These are phyloP conservation scores for Macrotrachela quadricornifera DNA, from an alignment of 1,140 invertebrate genomes.

Conservation along the genomic window DNA sequence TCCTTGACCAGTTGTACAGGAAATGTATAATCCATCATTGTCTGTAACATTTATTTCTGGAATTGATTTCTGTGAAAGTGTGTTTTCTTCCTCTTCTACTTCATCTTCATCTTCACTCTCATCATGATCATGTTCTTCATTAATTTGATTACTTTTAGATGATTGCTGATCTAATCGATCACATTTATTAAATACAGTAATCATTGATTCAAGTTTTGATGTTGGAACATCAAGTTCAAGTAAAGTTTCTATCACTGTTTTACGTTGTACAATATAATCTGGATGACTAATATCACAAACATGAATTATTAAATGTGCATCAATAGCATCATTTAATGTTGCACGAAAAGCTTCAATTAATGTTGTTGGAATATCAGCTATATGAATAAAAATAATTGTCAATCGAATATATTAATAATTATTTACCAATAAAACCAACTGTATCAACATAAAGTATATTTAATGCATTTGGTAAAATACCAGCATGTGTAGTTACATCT, in stretches of 20 bases:
- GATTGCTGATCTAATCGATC: conserved; percentile 31
- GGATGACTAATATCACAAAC: conserved; percentile 60
- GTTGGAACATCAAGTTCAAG: conserved; percentile 33
- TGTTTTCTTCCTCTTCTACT: too few species aligned
- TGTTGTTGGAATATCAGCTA: conserved; percentile 47
- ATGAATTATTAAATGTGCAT: conserved; percentile 55
- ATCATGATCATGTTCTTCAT: too few species aligned
- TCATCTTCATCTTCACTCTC: too few species aligned
- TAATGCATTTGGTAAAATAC: too few species aligned
- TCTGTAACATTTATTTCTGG: not conserved
- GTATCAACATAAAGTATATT: conserved; percentile 43
- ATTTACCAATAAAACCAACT: conserved; percentile 55
- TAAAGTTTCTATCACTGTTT: conserved; percentile 48
- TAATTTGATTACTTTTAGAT: too few species aligned
- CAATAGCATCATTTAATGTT: conserved; percentile 54
- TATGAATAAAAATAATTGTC: too few species aligned
- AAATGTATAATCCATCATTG: not conserved
- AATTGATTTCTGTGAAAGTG: too few species aligned
- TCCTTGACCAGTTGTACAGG: conserved; percentile 1
- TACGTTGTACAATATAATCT: conserved; percentile 43
- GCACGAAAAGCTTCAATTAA: conserved; percentile 60
- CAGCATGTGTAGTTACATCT: too few species aligned
- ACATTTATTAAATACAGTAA: conserved; percentile 60
- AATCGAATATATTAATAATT: too few species aligned
- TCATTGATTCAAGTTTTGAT: conserved; percentile 38